Evolutionary conservation across 2,797 vertebrate species (phyloP).

Genomic region (Anguilla megastoma): DNA sequence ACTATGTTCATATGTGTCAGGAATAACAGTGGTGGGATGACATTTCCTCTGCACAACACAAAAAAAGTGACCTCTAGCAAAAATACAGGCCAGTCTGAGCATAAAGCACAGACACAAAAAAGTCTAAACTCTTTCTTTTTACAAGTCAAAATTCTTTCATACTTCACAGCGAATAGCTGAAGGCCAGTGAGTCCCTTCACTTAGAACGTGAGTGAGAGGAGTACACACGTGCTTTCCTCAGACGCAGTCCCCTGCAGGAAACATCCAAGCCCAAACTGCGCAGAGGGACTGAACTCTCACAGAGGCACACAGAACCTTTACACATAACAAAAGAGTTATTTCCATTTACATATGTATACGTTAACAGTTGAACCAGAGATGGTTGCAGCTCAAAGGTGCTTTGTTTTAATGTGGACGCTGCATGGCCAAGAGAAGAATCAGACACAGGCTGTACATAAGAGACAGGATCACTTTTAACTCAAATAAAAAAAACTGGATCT

Average conservation of each 20-base stretch:
- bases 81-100: conserved; percentile 34
- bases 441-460: neutral
- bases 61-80: conserved; percentile 41
- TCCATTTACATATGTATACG: conserved; percentile 38
- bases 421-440: conserved; percentile 22
- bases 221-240: neutral
- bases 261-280: conserved; percentile 3
- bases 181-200: neutral
- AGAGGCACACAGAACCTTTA: conserved; percentile 24
- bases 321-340: conserved; percentile 44
- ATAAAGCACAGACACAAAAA: conserved; percentile 26
- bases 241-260: neutral
- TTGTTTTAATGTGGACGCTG: conserved; percentile 31
- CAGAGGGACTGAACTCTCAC: conserved; percentile 42
- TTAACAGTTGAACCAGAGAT: conserved; percentile 34
- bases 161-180: neutral
- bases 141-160: conserved; percentile 15
- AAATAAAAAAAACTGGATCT: neutral
- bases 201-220: neutral
- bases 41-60: conserved; percentile 40
- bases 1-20: conserved; percentile 40
- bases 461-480: conserved; percentile 7
- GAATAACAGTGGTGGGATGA: conserved; percentile 18
- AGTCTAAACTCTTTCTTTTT: conserved; percentile 29
- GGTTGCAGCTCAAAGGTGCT: neutral